Percentiles rank a stretch among this genome's conserved stretches.
phyloP scores from a whole-genome alignment of 2,888 invertebrate species.

The Heliconius cydno region DNA sequence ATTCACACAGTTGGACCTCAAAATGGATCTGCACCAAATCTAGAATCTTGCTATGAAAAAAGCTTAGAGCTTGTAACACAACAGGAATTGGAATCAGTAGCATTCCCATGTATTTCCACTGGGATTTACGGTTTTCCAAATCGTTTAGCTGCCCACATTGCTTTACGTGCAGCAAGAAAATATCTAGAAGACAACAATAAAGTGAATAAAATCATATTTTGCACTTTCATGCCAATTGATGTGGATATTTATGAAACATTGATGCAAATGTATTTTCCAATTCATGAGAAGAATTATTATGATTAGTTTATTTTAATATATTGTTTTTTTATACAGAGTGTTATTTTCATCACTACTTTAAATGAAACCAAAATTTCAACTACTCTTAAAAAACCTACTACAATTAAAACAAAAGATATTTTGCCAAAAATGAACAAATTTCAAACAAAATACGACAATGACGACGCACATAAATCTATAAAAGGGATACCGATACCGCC shows the following conservation, averaged over 20 bases:
- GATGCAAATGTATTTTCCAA: constrained; percentile 88
- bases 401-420: no score
- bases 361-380: no score
- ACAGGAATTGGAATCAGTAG: constrained; percentile 86
- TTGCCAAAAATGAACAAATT: no score
- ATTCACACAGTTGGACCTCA: constrained; percentile 95
- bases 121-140: constrained; percentile 96
- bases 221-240: constrained; percentile 89
- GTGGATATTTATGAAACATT: constrained; percentile 87
- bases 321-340: neutral
- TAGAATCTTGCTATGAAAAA: constrained; percentile 88
- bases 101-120: constrained; percentile 96
- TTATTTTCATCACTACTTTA: no score
- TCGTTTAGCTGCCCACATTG: constrained; percentile 89
- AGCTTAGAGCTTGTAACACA: constrained; percentile 83
- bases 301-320: constrained; percentile 6
- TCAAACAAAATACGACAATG: no score
- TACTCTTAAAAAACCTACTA: no score
- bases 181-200: constrained; percentile 82
- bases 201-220: constrained; percentile 90
- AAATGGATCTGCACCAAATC: constrained; percentile 85
- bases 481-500: no score
- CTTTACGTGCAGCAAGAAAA: constrained; percentile 85
- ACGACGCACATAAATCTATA: no score
- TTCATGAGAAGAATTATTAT: constrained; percentile 60